Evolutionary conservation across 2,888 invertebrate species (phyloP).

Genomic region (Pemphredon lugubris): DNA sequence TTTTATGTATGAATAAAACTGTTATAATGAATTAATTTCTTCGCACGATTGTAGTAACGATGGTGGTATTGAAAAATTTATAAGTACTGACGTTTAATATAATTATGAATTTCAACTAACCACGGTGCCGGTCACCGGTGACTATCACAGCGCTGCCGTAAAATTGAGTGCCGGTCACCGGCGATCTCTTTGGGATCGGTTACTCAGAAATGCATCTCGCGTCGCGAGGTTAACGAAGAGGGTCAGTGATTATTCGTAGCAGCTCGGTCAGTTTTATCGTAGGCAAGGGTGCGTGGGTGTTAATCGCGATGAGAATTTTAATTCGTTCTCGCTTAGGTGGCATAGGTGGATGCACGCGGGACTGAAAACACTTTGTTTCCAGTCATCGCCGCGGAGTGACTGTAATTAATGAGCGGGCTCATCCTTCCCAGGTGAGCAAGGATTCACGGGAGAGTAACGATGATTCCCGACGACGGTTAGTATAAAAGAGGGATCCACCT

Average conservation of each 20-base stretch:
- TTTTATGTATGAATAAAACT: too few species aligned
- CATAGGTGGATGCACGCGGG: slow-evolving; percentile 38
- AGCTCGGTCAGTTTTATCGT: slow-evolving; percentile 17
- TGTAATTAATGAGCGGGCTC: slow-evolving; percentile 70
- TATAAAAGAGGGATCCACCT: slow-evolving; percentile 65
- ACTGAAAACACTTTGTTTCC: slow-evolving; percentile 68
- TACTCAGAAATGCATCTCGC: slow-evolving; percentile 42
- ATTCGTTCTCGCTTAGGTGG: slow-evolving; percentile 45
- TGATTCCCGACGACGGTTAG: slow-evolving; percentile 58
- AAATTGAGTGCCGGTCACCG: too few species aligned
- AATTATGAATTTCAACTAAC: too few species aligned
- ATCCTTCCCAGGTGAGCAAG: slow-evolving; percentile 68
- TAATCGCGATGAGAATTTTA: slow-evolving; percentile 60
- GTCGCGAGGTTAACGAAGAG: slow-evolving; percentile 50
- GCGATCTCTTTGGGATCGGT: slow-evolving; percentile 41
- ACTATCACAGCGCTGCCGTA: too few species aligned
- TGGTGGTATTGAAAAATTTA: too few species aligned
- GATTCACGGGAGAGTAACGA: slow-evolving; percentile 74
- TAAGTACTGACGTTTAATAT: too few species aligned
- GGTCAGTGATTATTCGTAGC: slow-evolving; percentile 30
- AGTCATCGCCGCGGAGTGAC: slow-evolving; percentile 63
- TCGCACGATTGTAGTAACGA: too few species aligned
- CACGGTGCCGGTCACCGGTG: too few species aligned
- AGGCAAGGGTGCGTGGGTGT: slow-evolving; percentile 40
- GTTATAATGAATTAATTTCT: too few species aligned